Evolutionary conservation across 1,140 invertebrate genomes (phyloP), one percentile per base, ranked within the genome.

Genomic region (Lordiphosa stackelbergi): DNA sequence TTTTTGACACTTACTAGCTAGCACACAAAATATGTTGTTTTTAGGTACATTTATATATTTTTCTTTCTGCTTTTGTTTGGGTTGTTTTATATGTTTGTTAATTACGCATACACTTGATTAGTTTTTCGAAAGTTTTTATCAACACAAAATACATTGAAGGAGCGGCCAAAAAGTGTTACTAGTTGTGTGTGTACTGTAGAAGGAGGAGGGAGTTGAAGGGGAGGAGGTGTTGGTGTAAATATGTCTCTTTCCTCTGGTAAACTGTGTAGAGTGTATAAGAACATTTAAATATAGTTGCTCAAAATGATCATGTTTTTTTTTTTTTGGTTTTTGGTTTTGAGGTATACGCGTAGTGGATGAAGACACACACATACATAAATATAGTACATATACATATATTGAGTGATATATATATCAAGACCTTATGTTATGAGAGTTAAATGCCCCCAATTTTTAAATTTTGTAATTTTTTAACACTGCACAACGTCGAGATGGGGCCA

Each of bases 311-410:
- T 85, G 77, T 69, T 42, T 51, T 42, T 16, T 46, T 69, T 35
- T 36, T n/a, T 51, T 41, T 41, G 63, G 61, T 64, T 62, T 62
- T 31, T 31, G 6, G 59, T 48, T 71, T 87, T 87, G 86, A 87
- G 86, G 86, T 87, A 87, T 87, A 87, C 86, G 81, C 85, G 84
- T 87, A 85, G 72, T 86, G 72, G 72, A 79, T 81, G 54, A 87
- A 87, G 86, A 87, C 85, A 87, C 86, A 87, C 85, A 87, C 81
- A 87, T 81, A 81, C 69, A 83, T 73, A 73, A 69, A 85, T 73
- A 75, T 73, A 84, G 45, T 59, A 69, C 36, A 65, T 4, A 22
- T 38, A 24, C 5, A 19, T 24, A 40, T 52, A 11, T 16, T 13
- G 9, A 38, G 10, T 37, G 9, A 38, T 24, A 52, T 66, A 52